A percentile compares a stretch with the other conserved stretches of the same genome.
Evolutionary conservation across 2,888 invertebrate genomes (phyloP).

Genomic region (Noctua janthe): DNA sequence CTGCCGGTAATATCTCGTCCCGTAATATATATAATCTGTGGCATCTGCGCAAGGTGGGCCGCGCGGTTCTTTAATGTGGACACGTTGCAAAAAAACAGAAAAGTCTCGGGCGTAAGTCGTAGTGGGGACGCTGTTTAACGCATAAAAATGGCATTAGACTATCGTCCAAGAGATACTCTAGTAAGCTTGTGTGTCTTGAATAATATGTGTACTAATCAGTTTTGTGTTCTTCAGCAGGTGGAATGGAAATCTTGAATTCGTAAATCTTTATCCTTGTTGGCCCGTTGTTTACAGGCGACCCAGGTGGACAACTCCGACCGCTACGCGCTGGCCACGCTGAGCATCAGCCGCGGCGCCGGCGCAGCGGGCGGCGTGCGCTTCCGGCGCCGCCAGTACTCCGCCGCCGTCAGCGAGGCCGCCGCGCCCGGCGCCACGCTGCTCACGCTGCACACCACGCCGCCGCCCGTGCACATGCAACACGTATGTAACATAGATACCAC

Average conservation of each 20-base stretch:
- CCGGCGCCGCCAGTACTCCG: conserved; percentile 92
- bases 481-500: conserved; percentile 24
- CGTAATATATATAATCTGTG: too few species aligned
- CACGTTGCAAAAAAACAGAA: too few species aligned
- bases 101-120: too few species aligned
- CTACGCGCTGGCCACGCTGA: conserved; percentile 95
- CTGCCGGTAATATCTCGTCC: too few species aligned
- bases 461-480: conserved; percentile 36
- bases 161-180: not conserved
- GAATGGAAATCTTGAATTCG: not conserved
- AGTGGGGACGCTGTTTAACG: too few species aligned
- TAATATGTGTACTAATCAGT: too few species aligned
- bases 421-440: conserved; percentile 93
- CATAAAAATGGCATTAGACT: not conserved
- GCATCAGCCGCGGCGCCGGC: conserved; percentile 92
- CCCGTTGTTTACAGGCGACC: conserved; percentile 90
- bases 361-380: conserved; percentile 91
- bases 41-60: too few species aligned
- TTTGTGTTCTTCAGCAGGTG: not conserved
- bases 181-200: not conserved
- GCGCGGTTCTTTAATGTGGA: too few species aligned
- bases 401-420: conserved; percentile 94
- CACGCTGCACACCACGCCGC: conserved; percentile 91
- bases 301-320: conserved; percentile 96
- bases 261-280: not conserved